phyloP scores from a whole-genome alignment of 2,113 vertebrate species.

The Vimba vimba region DNA sequence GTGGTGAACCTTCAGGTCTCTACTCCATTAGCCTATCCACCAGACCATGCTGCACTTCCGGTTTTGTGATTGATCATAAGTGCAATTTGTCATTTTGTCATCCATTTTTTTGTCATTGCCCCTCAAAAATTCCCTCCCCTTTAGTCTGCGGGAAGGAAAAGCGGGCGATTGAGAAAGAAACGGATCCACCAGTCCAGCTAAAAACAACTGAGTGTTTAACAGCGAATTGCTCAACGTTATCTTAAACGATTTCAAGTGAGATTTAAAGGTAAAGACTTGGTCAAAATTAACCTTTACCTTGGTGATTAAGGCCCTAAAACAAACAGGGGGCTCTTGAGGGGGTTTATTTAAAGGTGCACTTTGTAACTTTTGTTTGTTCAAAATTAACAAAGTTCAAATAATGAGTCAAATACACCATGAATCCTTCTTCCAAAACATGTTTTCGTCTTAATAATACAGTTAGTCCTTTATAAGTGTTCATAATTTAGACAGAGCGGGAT shows the following conservation, averaged over 20 bases:
- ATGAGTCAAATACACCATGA: no score
- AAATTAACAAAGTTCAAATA: no score
- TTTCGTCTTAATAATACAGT: no score
- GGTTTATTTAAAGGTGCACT: background rate
- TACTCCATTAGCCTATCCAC: slow-evolving; percentile 68
- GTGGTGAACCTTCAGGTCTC: slow-evolving; percentile 53
- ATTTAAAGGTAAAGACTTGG: background rate
- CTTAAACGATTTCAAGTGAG: background rate
- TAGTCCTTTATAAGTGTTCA: no score
- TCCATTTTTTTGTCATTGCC: slow-evolving; percentile 65
- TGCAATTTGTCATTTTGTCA: slow-evolving; percentile 64
- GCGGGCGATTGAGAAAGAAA: slow-evolving; percentile 23
- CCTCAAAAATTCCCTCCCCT: slow-evolving; percentile 57
- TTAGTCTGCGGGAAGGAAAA: slow-evolving; percentile 27
- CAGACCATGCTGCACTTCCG: slow-evolving; percentile 66
- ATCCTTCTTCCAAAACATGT: no score
- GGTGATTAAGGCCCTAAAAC: background rate
- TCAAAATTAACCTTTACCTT: background rate
- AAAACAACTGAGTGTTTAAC: slow-evolving; percentile 39
- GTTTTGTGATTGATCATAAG: slow-evolving; percentile 67
- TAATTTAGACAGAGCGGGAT: no score
- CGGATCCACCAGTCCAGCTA: slow-evolving; percentile 35
- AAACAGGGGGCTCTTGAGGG: background rate
- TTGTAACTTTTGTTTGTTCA: background rate
- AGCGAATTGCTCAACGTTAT: background rate